Base-by-base conservation (phyloP, 2,797 vertebrate genomes). In the Megalops cyprinoides region DNA sequence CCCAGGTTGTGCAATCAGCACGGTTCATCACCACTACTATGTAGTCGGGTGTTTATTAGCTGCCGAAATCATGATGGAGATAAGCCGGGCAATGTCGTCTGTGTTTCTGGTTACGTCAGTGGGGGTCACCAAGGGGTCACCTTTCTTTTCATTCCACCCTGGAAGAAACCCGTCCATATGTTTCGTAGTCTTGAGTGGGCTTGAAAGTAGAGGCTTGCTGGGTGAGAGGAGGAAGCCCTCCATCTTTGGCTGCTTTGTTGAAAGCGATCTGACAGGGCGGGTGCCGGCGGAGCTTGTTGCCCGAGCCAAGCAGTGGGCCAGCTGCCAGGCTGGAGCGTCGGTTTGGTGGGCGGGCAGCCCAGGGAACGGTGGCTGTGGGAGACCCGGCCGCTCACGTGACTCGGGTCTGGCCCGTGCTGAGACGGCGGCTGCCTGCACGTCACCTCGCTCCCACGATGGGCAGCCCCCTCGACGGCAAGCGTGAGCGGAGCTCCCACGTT, bases 311-410 rank as follows among this genome's bases (percentile, higher is more conserved):
- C 79, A 78, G 46, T 69, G 79, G 80, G 78, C 86, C 78, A 53
- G 48, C n/a, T 80, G 85, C 81, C 88, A 62, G 78, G 81, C 81
- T 82, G 81, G 82, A 86, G 80, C 25, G 80, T 77, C 78, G 86
- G 81, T n/a, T n/a, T n/a, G n/a, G n/a, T n/a, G n/a, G n/a, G n/a
- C n/a, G n/a, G n/a, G n/a, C n/a, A n/a, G n/a, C n/a, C n/a, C n/a
- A n/a, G n/a, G n/a, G n/a, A n/a, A 91, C 88, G 89, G 88, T 84
- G 86, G 82, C 78, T 80, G 78, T 81, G 67, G 84, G 84, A 88
- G 86, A n/a, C 84, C 81, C 84, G 81, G 75, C 85, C 69, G 44
- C 67, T 48, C 81, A 55, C 28, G 60, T 44, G 80, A 81, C 46
- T 58, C 31, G 67, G 9, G 39, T 39, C n/a, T n/a, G n/a, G n/a